Percentiles rank a stretch among this genome's conserved stretches.
Conservation (phyloP, 2,113 vertebrate genomes). For the Rhagologus leucostigma region DNA sequence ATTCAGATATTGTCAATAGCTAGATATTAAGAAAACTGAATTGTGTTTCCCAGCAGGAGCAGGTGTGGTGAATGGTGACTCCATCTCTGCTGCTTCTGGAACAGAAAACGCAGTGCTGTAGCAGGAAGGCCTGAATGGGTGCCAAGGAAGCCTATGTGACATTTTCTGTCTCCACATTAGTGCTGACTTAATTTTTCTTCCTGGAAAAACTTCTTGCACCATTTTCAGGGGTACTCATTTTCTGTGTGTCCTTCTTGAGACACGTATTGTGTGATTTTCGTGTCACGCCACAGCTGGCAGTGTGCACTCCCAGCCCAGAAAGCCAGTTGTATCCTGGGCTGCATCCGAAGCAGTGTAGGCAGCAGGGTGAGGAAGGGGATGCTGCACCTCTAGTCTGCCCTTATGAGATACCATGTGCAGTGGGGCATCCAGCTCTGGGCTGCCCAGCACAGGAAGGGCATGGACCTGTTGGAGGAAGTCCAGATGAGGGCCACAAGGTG, state of each 20-base stretch:
- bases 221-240: background rate
- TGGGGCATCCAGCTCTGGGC: background rate
- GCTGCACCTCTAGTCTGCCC: background rate
- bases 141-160: background rate
- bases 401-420: background rate
- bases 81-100: background rate
- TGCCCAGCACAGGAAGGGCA: background rate
- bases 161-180: background rate
- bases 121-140: background rate
- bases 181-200: background rate
- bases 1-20: background rate
- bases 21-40: background rate
- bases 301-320: background rate
- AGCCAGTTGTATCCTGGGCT: background rate
- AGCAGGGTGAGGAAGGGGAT: background rate
- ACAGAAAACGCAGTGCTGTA: background rate
- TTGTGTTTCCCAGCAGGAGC: background rate
- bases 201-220: background rate
- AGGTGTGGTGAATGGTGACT: background rate
- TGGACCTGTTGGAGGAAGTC: background rate
- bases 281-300: rapidly evolving
- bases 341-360: background rate
- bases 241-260: background rate
- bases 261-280: background rate
- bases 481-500: background rate